Evolutionary conservation across 30 jellyfish, hydroid and myxozoan genomes (phyloP).

Genomic region (Mastigias papua): DNA sequence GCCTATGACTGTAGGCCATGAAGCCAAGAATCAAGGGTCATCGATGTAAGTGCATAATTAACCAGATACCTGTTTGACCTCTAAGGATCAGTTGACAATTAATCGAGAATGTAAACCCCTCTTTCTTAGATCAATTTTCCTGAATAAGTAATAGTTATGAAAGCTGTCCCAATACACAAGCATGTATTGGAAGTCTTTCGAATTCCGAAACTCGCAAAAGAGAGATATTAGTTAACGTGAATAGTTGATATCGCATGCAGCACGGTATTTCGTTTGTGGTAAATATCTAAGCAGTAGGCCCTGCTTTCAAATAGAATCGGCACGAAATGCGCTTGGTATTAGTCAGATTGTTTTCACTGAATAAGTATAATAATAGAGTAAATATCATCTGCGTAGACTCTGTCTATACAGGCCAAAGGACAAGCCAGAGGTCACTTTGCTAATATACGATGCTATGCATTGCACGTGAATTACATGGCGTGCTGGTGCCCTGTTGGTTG

Average conservation of each 20-base stretch:
- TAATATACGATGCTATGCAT: neutral
- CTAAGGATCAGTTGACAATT: neutral
- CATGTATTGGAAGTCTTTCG: too few relatives aligned
- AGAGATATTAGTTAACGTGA: neutral
- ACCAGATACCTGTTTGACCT: conserved; percentile 1
- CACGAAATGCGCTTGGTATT: conserved; percentile 36
- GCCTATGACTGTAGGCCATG: neutral
- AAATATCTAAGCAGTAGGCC: conserved; percentile 36
- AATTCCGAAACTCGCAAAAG: neutral
- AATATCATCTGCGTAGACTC: neutral
- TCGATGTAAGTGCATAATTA: conserved; percentile 1
- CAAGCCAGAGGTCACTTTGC: neutral
- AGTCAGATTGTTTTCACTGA: neutral
- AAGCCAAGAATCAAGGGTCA: conserved; percentile 17
- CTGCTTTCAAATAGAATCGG: neutral
- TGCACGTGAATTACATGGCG: too few relatives aligned
- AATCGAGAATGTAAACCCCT: too few relatives aligned
- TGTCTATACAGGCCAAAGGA: neutral
- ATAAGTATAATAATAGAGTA: neutral
- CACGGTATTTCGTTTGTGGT: conserved; percentile 30
- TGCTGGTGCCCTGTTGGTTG: too few relatives aligned
- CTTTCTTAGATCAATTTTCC: too few relatives aligned
- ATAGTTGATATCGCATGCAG: conserved; percentile 26
- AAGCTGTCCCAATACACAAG: too few relatives aligned
- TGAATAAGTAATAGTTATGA: too few relatives aligned